These are phyloP conservation scores for Lissonota sp. DNA, from an alignment of 2,888 invertebrate species.

Conservation along the genomic window DNA sequence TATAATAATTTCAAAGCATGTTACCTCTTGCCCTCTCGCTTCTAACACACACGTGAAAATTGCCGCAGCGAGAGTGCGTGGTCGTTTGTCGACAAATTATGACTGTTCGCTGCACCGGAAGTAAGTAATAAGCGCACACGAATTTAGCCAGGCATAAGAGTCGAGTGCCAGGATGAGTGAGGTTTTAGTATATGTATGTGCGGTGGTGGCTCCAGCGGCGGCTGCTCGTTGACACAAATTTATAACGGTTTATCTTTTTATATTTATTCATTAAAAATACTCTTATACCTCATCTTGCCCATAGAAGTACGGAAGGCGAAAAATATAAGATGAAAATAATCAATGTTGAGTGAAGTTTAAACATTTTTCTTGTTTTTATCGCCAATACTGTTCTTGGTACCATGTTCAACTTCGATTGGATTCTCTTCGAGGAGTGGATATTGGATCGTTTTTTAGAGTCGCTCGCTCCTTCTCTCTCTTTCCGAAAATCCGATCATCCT, in stretches of 20 bases:
- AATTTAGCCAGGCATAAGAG: constrained; percentile 32
- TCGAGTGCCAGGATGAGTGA: constrained; percentile 32
- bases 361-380: not conserved
- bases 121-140: constrained; percentile 49
- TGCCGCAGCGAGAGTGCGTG: constrained; percentile 23
- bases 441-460: not conserved
- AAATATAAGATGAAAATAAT: not conserved
- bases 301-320: constrained; percentile 4
- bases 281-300: constrained; percentile 23
- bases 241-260: constrained; percentile 53
- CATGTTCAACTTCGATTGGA: constrained; percentile 14
- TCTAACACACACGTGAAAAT: constrained; percentile 8
- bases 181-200: constrained; percentile 22
- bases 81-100: constrained; percentile 55
- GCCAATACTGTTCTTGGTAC: constrained; percentile 14
- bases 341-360: constrained; percentile 1
- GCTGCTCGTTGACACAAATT: constrained; percentile 69
- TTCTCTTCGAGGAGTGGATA: not conserved
- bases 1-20: constrained; percentile 33
- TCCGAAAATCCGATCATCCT: constrained; percentile 7
- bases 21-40: too few species aligned
- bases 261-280: not conserved
- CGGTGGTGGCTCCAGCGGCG: not conserved
- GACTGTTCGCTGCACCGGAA: constrained; percentile 54
- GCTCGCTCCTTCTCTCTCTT: constrained; percentile 13